Evolutionary conservation across 2,888 invertebrate genomes (phyloP).

Genomic region (Sarcophaga subvicina): DNA sequence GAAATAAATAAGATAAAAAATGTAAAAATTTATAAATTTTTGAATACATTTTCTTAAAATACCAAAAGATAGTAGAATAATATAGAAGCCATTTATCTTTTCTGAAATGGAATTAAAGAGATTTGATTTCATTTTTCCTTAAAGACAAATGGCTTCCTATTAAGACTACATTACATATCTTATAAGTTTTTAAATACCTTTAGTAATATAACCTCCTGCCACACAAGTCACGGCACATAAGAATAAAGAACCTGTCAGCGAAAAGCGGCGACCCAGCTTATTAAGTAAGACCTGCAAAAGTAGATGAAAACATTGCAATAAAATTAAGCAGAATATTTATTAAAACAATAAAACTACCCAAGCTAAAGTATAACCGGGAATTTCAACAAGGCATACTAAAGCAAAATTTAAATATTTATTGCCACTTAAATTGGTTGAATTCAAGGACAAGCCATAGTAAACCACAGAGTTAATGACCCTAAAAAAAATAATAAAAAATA

Average conservation of each 20-base stretch:
- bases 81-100: background rate
- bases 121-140: background rate
- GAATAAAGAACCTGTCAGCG: constrained; percentile 83
- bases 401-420: constrained; percentile 87
- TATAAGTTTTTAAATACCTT: constrained; percentile 77
- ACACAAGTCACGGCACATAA: constrained; percentile 83
- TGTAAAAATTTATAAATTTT: constrained; percentile 43
- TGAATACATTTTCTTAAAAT: constrained; percentile 32
- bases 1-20: constrained; percentile 35
- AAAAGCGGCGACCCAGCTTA: constrained; percentile 83
- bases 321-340: background rate
- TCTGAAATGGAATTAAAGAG: background rate
- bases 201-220: constrained; percentile 83
- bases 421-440: constrained; percentile 86
- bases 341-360: constrained; percentile 75
- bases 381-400: constrained; percentile 84
- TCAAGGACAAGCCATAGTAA: constrained; percentile 87
- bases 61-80: background rate
- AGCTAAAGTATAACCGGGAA: constrained; percentile 84
- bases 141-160: background rate
- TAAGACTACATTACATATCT: background rate
- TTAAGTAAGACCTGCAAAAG: constrained; percentile 82
- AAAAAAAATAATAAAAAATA: background rate
- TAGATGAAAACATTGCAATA: background rate
- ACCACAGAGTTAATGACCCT: constrained; percentile 86